Conservation (phyloP, 2,797 vertebrate species). For the Phalanger gymnotis region DNA sequence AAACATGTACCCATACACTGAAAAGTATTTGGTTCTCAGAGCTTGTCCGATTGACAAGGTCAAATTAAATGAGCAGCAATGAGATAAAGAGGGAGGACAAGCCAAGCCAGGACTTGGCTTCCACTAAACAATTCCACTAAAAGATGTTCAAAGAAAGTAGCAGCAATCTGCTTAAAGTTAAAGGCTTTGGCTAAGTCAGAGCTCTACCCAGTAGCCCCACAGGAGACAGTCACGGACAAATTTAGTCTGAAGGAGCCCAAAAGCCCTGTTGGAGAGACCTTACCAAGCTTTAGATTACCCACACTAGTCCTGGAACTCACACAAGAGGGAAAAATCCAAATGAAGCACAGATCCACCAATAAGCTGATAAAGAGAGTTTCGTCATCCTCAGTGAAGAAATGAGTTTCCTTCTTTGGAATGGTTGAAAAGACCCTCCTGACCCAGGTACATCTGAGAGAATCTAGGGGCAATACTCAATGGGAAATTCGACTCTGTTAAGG, state of each 20-base stretch:
- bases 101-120: background rate
- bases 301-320: background rate
- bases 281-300: background rate
- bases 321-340: background rate
- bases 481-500: background rate
- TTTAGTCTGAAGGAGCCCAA: background rate
- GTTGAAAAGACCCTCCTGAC: background rate
- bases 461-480: background rate
- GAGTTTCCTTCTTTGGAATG: background rate
- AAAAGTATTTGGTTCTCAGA: background rate
- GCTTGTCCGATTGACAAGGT: background rate
- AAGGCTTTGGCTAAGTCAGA: constrained; percentile 55
- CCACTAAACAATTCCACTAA: background rate
- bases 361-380: background rate
- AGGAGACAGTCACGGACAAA: background rate
- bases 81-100: background rate
- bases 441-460: background rate
- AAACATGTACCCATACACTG: background rate
- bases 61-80: background rate
- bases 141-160: constrained; percentile 30
- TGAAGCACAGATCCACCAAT: background rate
- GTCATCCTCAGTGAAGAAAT: background rate
- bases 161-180: constrained; percentile 48
- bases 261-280: background rate
- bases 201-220: background rate